Evolutionary conservation across 1,140 invertebrate species (phyloP), one percentile per base, ranked within the genome.

Genomic region (Drosophila parvula): DNA sequence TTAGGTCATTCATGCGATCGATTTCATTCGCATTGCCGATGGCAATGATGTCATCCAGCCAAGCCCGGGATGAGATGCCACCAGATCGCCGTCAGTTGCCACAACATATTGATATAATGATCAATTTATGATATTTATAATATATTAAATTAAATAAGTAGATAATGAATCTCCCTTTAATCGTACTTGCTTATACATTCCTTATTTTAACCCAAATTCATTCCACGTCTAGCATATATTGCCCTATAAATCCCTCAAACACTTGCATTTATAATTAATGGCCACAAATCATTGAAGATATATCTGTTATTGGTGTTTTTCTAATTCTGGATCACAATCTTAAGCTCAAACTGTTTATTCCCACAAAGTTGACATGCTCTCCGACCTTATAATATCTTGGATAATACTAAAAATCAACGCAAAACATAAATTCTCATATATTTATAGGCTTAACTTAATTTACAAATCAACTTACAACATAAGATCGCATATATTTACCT

Each of bases 1-100:
- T 86, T 86, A 86, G 83, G 77, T 86, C 83, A 86, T 83, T 88
- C 83, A 88, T 86, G 83, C 84, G 84, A 89, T 86, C 76, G 83
- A 86, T 86, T 86, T 86, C 84, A 84, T 74, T 84, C 80, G 79
- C 62, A 82, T 56, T 47, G 41, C 56, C 36, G 40, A 62, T 45
- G 16, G 18, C 28, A 36, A 84, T 86, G 83, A 86, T 83, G 76
- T 86, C 83, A 86, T 83, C 27, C 10, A 16, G 48, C 44, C n/a
- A n/a, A 41, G 43, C 36, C 53, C 28, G n/a, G 7, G 9, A 48
- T 34, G 57, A 14, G n/a, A 22, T 47, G 41, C 55, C 27, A 40
- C 28, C 28, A 64, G 56, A 55, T 78, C n/a, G 28, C 30, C 16
- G 27, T 5, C 34, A 22, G 38, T n/a, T 38, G 9, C 1, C 32